phyloP scores from a whole-genome alignment of 2,113 vertebrate genomes.

The Oceanites oceanicus region DNA sequence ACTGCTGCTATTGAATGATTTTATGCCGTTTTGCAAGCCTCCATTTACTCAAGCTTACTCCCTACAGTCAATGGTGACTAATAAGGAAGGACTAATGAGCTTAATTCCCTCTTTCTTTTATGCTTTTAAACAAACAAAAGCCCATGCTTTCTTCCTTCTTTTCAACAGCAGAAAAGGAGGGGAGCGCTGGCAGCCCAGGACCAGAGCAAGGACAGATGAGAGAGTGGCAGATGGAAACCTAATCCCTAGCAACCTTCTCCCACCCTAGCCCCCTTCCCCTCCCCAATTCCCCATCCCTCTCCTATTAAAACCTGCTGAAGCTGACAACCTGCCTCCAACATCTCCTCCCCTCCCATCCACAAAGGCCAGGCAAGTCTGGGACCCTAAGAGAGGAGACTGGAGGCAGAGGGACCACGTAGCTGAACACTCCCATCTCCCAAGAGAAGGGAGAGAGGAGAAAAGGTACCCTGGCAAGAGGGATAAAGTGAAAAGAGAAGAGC shows the following conservation, averaged over 20 bases:
- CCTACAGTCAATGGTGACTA: conserved; percentile 16
- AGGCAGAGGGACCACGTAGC: background rate
- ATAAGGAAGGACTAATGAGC: conserved; percentile 49
- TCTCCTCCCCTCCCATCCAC: background rate
- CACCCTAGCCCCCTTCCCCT: background rate
- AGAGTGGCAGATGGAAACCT: conserved; percentile 53
- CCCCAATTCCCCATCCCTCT: background rate
- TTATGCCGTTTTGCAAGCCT: background rate
- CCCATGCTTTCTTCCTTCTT: conserved; percentile 26
- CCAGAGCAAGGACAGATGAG: conserved; percentile 9
- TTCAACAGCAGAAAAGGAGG: conserved; percentile 25
- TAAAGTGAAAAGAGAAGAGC: background rate
- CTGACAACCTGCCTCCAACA: background rate
- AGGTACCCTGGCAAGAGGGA: background rate
- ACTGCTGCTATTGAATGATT: background rate
- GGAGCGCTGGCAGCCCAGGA: conserved; percentile 8
- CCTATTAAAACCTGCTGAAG: background rate
- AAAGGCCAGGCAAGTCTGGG: background rate
- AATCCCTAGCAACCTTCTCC: conserved; percentile 59
- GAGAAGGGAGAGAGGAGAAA: background rate
- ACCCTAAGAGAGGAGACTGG: background rate
- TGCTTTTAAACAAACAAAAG: conserved; percentile 59
- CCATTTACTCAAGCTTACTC: conserved; percentile 36
- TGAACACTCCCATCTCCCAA: background rate
- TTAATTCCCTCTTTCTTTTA: conserved; percentile 56